phyloP scores from a whole-genome alignment of 1,140 invertebrate species.

The Brachionus manjavacas region DNA sequence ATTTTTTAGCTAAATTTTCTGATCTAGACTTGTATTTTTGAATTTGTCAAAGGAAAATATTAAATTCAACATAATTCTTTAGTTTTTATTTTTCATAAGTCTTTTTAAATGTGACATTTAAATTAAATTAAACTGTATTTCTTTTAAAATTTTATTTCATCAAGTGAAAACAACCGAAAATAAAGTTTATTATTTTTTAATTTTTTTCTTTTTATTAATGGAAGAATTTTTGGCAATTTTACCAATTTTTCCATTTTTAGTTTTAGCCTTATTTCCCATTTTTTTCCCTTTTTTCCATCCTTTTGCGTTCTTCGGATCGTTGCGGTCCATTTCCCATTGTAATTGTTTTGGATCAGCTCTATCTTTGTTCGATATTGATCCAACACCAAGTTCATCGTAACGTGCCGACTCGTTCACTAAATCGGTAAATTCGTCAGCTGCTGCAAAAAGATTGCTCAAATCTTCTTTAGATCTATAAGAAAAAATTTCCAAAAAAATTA shows the following conservation, averaged over 20 bases:
- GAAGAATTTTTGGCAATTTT: background rate
- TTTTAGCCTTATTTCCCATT: background rate
- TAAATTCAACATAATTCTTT: no score
- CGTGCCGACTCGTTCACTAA: conserved; percentile 17
- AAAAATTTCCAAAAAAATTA: background rate
- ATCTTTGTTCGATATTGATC: conserved; percentile 39
- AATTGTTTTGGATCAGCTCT: conserved; percentile 40
- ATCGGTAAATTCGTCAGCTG: conserved; percentile 37
- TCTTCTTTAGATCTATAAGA: conserved; percentile 15
- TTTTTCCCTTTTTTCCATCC: conserved; percentile 12
- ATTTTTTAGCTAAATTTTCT: no score
- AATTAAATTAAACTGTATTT: background rate
- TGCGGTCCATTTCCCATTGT: conserved; percentile 14
- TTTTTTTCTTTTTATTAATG: background rate
- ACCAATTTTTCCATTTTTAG: background rate
- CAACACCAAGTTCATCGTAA: conserved; percentile 34
- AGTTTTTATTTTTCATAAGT: no score
- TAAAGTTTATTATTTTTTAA: background rate
- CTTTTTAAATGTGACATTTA: no score
- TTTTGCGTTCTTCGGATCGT: background rate
- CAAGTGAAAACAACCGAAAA: background rate
- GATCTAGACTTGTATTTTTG: no score
- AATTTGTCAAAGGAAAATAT: no score
- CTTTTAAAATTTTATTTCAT: background rate
- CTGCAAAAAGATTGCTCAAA: conserved; percentile 29